Base-by-base conservation (phyloP, 2,888 invertebrate species). In the Caenorhabditis doughertyi region DNA sequence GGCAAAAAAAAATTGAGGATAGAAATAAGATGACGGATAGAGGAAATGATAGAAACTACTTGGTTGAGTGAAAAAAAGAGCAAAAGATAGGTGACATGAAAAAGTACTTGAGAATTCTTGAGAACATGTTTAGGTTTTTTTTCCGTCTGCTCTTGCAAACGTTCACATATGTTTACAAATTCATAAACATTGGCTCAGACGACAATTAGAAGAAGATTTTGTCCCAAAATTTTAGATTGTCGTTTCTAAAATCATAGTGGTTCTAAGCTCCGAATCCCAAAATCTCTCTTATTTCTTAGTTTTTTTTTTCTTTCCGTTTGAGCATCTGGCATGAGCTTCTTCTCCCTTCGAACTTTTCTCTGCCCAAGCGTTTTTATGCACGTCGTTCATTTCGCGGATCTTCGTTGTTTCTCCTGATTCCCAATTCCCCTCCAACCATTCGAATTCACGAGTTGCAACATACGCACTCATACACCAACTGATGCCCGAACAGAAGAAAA, bases 291-390 rank as follows among this genome's bases (percentile, higher is more conserved):
- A n/a, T 32, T n/a, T 7, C 25, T 16, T 23, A 13, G 3, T n/a
- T 25, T 62, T 60, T 60, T 32, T 58, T 58, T 23, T 70, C 29
- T 47, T 39, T 71, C 58, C 71, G 72, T 55, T 39, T 49, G 39
- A 62, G 77, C 77, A 77, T 77, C 77, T 77, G 77, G 77, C 77
- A 77, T 77, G 77, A 77, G 68, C 58, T 76, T 51, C 11, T 21
- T 67, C 29, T 29, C 58, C 18, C 39, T 58, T 60, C n/a, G n/a
- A n/a, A n/a, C n/a, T n/a, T n/a, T n/a, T n/a, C n/a, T n/a, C n/a
- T n/a, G n/a, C 9, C 32, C 32, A 8, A 47, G 18, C 44, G 39
- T 47, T 47, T 47, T 47, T 47, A 47, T 47, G 44, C 44, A 47
- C 44, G 44, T n/a, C 44, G 11, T 21, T 49, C 51, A 18, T 32